Percentiles rank a stretch among this genome's conserved stretches.
These are phyloP conservation scores for Hemithea aestivaria DNA, from an alignment of 2,888 invertebrate genomes.

Conservation along the genomic window DNA sequence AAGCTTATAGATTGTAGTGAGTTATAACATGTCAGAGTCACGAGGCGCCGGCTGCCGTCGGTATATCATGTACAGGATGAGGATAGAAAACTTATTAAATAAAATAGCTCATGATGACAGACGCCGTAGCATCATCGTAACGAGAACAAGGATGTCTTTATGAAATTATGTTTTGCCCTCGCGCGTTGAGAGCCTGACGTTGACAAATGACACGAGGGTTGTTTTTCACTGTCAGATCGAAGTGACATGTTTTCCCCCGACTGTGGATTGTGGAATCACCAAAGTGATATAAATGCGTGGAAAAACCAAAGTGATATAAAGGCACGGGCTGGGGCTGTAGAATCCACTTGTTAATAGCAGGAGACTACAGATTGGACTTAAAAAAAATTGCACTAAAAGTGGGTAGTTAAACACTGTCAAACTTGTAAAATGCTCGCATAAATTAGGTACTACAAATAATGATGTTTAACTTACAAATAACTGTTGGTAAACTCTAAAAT, in stretches of 20 bases:
- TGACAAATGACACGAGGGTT: constrained; percentile 72
- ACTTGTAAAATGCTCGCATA: no score
- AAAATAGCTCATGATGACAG: constrained; percentile 46
- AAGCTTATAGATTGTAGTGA: no score
- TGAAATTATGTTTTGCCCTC: constrained; percentile 71
- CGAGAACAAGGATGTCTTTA: constrained; percentile 74
- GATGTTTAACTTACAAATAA: no score
- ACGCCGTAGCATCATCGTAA: constrained; percentile 37
- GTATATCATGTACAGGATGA: constrained; percentile 6
- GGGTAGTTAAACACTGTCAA: no score
- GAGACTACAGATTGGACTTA: no score
- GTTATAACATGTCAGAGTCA: no score
- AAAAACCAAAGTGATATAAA: constrained; percentile 40
- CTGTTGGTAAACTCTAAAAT: no score
- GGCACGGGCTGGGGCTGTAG: no score
- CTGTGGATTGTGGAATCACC: constrained; percentile 61
- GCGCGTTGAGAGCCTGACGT: constrained; percentile 66
- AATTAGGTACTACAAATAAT: no score
- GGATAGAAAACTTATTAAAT: constrained; percentile 33
- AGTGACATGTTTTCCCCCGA: constrained; percentile 68
- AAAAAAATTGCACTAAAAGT: no score
- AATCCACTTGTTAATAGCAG: no score
- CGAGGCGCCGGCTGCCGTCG: no score
- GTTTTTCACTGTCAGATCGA: constrained; percentile 75
- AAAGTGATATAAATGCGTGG: constrained; percentile 56